phyloP scores from a whole-genome alignment of 2,797 vertebrate genomes.

The Sebastes trivittatus region DNA sequence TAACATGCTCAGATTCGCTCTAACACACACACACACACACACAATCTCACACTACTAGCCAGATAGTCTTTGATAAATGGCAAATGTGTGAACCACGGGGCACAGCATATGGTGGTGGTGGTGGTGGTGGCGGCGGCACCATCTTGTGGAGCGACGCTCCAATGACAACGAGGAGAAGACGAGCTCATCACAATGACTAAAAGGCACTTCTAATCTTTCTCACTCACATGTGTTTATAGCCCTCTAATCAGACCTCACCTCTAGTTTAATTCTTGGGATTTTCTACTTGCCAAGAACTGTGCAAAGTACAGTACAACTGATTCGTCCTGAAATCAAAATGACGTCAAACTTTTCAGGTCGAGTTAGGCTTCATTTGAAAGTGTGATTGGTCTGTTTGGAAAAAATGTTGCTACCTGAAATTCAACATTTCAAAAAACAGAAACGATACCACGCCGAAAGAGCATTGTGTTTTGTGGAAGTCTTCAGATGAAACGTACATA shows the following conservation, averaged over 20 bases:
- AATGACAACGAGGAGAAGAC: conserved; percentile 37
- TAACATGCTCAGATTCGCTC: conserved; percentile 45
- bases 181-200: conserved; percentile 53
- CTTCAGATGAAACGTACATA: neutral
- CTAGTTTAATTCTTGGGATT: conserved; percentile 59
- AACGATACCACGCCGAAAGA: neutral
- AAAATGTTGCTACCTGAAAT: conserved; percentile 35
- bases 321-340: conserved; percentile 55
- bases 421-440: conserved; percentile 10
- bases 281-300: conserved; percentile 66
- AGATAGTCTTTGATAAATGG: conserved; percentile 43
- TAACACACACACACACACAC: conserved; percentile 5
- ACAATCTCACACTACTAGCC: conserved; percentile 21
- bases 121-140: conserved; percentile 19
- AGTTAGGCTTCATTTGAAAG: conserved; percentile 13
- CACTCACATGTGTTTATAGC: conserved; percentile 43
- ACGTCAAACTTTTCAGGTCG: conserved; percentile 9
- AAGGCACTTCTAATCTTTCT: conserved; percentile 77
- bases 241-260: conserved; percentile 58
- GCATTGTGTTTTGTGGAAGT: neutral
- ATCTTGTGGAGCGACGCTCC: conserved; percentile 45
- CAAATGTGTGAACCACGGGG: conserved; percentile 48
- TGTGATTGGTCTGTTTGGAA: conserved; percentile 8
- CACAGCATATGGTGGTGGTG: conserved; percentile 46
- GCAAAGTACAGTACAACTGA: conserved; percentile 72